Evolutionary conservation across 2,113 vertebrate genomes (phyloP), one percentile per base, ranked within the genome.

Genomic region (Ochotona princeps): DNA sequence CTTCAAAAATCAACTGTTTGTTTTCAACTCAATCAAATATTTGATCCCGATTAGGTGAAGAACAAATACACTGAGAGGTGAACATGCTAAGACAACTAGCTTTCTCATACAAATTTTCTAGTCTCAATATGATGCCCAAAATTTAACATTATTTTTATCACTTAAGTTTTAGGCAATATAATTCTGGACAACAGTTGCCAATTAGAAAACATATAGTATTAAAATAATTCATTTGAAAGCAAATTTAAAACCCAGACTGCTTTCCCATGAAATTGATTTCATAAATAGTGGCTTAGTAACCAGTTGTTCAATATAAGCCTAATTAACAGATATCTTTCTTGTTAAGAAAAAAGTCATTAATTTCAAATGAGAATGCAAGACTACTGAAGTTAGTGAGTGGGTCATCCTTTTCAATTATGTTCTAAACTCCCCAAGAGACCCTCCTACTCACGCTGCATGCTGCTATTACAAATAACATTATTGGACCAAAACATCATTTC

Each of bases 251-350:
- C 13, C 21, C 12, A 81, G 15, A 83, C 38, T 49, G 47, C 57
- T 79, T 90, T 57, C 32, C 15, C 28, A 23, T 92, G 51, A 88
- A 83, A 69, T 69, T 7, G 73, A 92, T 87, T 85, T 90, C 83
- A 83, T 87, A 54, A 83, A 83, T 51, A 83, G 12, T 87, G 23
- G 10, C 69, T 70, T 70, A 60, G 23, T 84, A 49, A 54, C 47
- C 17, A 81, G 6, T 49, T 84, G 63, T 28, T 18, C 35, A 63
- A 26, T 26, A 8, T 35, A 72, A 60, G n/a, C 10, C 57, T n/a
- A 86, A 72, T 72, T 67, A 91, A 67, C 13, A 32, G 17, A 61
- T 21, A 44, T 30, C n/a, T 5, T 38, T 86, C 74, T 61, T 72
- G 57, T n/a, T 30, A 14, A 57, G 44, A 84, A 67, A 67, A 38